Percentiles rank a stretch among this genome's conserved stretches.
Evolutionary conservation across 2,888 invertebrate species (phyloP).

Genomic region (Cephus sareptanus): DNA sequence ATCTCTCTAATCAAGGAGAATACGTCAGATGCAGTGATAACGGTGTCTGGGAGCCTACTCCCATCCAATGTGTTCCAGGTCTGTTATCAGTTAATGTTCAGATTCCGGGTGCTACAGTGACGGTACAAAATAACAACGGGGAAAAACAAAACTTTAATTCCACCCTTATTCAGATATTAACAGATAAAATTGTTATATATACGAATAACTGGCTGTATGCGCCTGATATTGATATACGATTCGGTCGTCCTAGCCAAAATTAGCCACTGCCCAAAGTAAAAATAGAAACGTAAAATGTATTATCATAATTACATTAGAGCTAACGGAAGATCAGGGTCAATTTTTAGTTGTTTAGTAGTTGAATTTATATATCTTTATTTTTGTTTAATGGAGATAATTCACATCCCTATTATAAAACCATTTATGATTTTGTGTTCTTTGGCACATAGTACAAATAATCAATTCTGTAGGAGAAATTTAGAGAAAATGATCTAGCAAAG

Average conservation of each 20-base stretch:
- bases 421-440: no score
- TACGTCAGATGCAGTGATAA: slow-evolving; percentile 46
- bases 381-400: neutral
- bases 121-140: slow-evolving; percentile 17
- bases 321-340: neutral
- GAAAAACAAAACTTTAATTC: neutral
- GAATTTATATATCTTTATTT: neutral
- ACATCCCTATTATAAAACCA: neutral
- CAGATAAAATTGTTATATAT: slow-evolving; percentile 39
- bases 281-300: neutral
- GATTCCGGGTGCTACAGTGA: slow-evolving; percentile 32
- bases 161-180: slow-evolving; percentile 33
- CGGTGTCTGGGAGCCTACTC: slow-evolving; percentile 59
- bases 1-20: slow-evolving; percentile 33
- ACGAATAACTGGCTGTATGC: slow-evolving; percentile 8
- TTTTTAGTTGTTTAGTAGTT: neutral
- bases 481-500: neutral
- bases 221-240: slow-evolving; percentile 34
- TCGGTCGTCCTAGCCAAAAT: slow-evolving; percentile 1
- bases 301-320: neutral
- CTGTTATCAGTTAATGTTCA: slow-evolving; percentile 49
- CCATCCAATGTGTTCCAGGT: slow-evolving; percentile 60
- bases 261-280: slow-evolving; percentile 1
- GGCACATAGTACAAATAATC: neutral
- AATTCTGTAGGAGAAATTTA: neutral